Conservation (phyloP, 1,140 invertebrate genomes). For the Andrena cerasifolii region DNA sequence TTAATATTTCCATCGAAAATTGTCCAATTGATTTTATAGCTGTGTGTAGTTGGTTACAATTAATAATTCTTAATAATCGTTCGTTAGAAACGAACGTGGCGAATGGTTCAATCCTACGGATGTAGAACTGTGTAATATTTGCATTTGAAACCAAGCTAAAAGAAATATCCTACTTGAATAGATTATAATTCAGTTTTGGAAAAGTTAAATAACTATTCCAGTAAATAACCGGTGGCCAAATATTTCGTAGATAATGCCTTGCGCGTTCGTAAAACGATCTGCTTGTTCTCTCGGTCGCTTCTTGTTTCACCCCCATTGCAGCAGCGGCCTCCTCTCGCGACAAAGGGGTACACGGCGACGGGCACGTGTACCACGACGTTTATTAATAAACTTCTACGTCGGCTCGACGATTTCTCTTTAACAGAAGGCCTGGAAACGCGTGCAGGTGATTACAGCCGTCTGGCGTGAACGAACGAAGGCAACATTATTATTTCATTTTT, state of each 20-base stretch:
- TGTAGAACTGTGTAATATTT: neutral
- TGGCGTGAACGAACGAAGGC: constrained; percentile 31
- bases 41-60: neutral
- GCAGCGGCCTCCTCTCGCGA: constrained; percentile 69
- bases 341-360: constrained; percentile 74
- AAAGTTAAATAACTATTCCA: too few species aligned
- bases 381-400: constrained; percentile 79
- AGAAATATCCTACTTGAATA: too few species aligned
- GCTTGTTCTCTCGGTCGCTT: constrained; percentile 63
- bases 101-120: neutral
- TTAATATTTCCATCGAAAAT: neutral
- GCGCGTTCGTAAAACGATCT: constrained; percentile 62
- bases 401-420: constrained; percentile 73
- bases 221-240: constrained; percentile 38
- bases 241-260: constrained; percentile 47
- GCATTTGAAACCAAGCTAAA: neutral
- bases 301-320: constrained; percentile 59
- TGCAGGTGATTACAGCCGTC: constrained; percentile 57
- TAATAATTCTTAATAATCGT: neutral
- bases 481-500: constrained; percentile 12
- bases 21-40: neutral
- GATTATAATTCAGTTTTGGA: constrained; percentile 12
- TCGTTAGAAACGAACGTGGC: neutral
- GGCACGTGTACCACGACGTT: constrained; percentile 78
- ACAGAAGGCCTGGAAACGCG: constrained; percentile 67